phyloP scores from a whole-genome alignment of 2,797 vertebrate species.

The Scomberomorus guttatus region DNA sequence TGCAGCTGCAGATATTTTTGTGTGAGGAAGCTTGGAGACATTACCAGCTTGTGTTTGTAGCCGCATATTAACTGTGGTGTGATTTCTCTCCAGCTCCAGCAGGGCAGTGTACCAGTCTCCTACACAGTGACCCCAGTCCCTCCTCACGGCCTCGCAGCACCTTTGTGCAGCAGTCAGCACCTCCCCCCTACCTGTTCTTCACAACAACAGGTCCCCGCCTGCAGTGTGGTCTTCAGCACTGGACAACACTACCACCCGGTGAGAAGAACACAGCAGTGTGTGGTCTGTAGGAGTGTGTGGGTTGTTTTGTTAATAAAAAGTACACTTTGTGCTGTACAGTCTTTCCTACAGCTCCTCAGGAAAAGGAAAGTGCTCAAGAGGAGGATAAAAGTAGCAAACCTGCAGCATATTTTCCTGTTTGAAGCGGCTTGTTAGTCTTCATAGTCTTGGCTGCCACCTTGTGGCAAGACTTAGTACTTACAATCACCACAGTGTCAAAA shows the following conservation, averaged over 20 bases:
- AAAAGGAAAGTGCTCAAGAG: conserved; percentile 22
- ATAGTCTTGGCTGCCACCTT: conserved; percentile 70
- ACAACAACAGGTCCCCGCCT: conserved; percentile 94
- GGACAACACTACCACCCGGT: conserved; percentile 96
- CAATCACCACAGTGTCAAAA: conserved; percentile 2
- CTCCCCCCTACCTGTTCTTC: conserved; percentile 93
- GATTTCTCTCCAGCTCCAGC: conserved; percentile 88
- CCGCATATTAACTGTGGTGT: conserved; percentile 30
- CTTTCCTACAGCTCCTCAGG: conserved; percentile 37
- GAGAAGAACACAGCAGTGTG: conserved; percentile 86
- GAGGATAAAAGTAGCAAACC: conserved; percentile 11
- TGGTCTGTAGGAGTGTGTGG: conserved; percentile 26
- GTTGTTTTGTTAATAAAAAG: conserved; percentile 16
- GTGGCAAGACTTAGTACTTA: conserved; percentile 49
- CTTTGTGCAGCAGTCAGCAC: conserved; percentile 95
- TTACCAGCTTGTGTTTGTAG: conserved; percentile 38
- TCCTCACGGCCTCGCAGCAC: conserved; percentile 93
- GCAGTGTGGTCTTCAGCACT: conserved; percentile 95
- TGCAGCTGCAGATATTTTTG: conserved; percentile 58
- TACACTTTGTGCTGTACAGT: conserved; percentile 63
- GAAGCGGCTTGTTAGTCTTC: background rate
- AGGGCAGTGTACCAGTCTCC: conserved; percentile 94
- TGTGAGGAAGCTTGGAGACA: background rate
- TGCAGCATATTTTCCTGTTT: conserved; percentile 6
- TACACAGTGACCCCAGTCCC: conserved; percentile 95